Evolutionary conservation across 2,113 vertebrate species (phyloP).

Genomic region (Semnornis frantzii): DNA sequence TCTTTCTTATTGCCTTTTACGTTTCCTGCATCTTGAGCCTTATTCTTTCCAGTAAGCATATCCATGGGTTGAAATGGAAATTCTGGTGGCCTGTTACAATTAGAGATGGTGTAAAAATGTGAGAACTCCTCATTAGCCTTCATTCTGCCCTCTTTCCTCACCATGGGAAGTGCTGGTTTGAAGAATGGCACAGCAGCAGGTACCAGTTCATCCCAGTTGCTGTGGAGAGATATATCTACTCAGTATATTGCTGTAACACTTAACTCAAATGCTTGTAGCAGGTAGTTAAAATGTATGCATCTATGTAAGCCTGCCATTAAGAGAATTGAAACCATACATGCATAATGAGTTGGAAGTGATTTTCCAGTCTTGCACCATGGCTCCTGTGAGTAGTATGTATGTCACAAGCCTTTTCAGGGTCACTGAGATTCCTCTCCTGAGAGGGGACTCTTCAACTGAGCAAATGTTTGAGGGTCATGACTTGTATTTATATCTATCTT

Average conservation of each 20-base stretch:
- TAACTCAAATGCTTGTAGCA: neutral
- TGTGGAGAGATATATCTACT: neutral
- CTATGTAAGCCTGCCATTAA: neutral
- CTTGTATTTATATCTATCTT: neutral
- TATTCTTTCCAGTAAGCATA: neutral
- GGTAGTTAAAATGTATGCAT: neutral
- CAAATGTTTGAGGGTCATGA: neutral
- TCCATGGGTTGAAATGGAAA: neutral
- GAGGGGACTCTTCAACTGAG: neutral
- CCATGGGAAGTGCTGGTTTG: neutral
- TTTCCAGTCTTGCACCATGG: neutral
- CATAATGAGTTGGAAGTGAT: neutral
- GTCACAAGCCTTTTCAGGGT: neutral
- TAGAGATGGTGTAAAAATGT: neutral
- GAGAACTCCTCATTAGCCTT: neutral
- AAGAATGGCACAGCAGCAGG: neutral
- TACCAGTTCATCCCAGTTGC: neutral
- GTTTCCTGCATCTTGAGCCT: neutral
- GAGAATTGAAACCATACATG: neutral
- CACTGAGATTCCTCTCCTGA: neutral
- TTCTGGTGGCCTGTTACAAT: rapidly evolving
- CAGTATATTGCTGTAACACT: neutral
- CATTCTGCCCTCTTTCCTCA: neutral
- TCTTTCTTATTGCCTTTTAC: neutral
- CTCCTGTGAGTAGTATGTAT: neutral